Evolutionary conservation across 2,797 vertebrate genomes (phyloP).

Genomic region (Cirrhinus molitorella): DNA sequence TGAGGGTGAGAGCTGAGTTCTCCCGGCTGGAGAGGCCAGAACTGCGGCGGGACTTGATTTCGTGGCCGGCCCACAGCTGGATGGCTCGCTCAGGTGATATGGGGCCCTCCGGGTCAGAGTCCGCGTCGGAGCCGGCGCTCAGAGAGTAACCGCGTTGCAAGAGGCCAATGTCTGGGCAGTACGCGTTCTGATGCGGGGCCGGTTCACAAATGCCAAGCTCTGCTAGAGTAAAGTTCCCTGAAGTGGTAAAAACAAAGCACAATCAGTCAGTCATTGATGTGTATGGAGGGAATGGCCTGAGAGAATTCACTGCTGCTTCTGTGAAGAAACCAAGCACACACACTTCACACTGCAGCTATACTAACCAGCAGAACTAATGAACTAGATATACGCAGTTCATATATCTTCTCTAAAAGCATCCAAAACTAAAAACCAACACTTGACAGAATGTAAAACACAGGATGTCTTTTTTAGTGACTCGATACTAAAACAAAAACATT

Average conservation of each 20-base stretch:
- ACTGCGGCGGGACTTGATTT: conserved; percentile 85
- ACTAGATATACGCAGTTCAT: background rate
- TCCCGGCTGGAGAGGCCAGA: conserved; percentile 88
- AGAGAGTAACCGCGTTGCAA: conserved; percentile 84
- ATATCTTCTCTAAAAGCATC: background rate
- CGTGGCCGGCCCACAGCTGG: conserved; percentile 83
- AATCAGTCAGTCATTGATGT: background rate
- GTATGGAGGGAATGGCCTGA: background rate
- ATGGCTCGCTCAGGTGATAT: conserved; percentile 88
- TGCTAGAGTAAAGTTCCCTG: conserved; percentile 85
- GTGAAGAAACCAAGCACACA: background rate
- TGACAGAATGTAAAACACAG: background rate
- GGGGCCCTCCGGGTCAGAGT: conserved; percentile 85
- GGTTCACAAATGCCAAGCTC: conserved; percentile 88
- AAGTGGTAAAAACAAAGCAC: conserved; percentile 13
- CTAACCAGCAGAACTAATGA: background rate
- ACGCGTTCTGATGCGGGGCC: conserved; percentile 82
- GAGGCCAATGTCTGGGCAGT: conserved; percentile 86
- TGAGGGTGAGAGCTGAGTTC: conserved; percentile 89
- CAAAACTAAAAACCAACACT: background rate
- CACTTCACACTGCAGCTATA: background rate
- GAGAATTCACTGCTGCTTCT: background rate
- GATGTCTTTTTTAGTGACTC: background rate
- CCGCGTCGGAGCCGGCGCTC: conserved; percentile 82
- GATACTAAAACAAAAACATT: background rate